Percentiles rank a stretch among this genome's conserved stretches.
Conservation (phyloP, 2,888 invertebrate genomes). For the Spisula solida region DNA sequence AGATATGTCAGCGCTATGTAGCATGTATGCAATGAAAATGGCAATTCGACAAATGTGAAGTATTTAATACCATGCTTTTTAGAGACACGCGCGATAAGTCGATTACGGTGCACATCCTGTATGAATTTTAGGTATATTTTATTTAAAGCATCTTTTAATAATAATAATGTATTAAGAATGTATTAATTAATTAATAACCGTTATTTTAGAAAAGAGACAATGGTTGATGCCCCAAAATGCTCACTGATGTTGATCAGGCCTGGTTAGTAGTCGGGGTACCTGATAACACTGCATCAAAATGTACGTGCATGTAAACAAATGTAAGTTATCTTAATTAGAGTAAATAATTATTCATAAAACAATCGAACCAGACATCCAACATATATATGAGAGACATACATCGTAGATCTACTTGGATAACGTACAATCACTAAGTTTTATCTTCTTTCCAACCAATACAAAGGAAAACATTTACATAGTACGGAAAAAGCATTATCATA, state of each 20-base stretch:
- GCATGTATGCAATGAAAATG: background rate
- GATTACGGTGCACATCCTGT: too few species aligned
- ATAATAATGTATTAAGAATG: too few species aligned
- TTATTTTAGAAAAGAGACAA: background rate
- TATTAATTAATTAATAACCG: background rate
- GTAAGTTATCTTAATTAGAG: background rate
- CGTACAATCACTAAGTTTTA: background rate
- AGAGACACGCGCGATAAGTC: too few species aligned
- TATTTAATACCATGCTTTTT: background rate
- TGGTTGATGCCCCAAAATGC: background rate
- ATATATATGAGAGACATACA: background rate
- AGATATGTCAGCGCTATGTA: background rate
- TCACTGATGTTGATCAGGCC: background rate
- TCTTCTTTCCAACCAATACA: background rate
- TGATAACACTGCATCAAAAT: background rate
- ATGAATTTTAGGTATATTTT: too few species aligned
- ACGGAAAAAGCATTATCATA: constrained; percentile 12
- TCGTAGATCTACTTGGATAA: background rate
- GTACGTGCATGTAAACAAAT: background rate
- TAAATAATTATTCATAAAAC: background rate
- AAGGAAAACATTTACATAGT: constrained; percentile 11
- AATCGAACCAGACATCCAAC: constrained; percentile 1
- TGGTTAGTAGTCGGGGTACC: background rate
- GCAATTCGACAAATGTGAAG: background rate
- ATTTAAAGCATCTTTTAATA: too few species aligned